These are phyloP conservation scores for Idris sp. DNA, from an alignment of 1,140 invertebrate genomes.

Conservation along the genomic window DNA sequence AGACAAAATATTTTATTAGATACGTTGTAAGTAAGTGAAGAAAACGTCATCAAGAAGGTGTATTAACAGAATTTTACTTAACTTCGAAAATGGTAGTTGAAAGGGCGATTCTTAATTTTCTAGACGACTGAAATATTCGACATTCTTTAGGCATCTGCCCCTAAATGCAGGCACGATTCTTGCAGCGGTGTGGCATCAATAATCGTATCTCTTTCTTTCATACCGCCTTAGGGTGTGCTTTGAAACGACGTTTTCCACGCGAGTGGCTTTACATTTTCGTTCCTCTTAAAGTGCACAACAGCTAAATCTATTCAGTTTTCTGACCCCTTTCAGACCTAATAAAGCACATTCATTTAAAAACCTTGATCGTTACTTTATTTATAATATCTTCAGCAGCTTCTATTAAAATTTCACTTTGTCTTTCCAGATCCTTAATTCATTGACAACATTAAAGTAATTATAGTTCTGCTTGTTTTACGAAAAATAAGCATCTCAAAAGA, in stretches of 20 bases:
- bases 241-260: conserved; percentile 53
- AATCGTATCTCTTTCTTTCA: conserved; percentile 60
- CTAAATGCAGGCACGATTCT: conserved; percentile 50
- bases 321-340: conserved; percentile 34
- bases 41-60: too few species aligned
- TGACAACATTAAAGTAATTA: conserved; percentile 8
- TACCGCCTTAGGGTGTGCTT: conserved; percentile 20
- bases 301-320: conserved; percentile 46
- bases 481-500: conserved; percentile 12
- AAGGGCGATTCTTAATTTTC: conserved; percentile 40
- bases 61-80: too few species aligned
- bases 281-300: conserved; percentile 42
- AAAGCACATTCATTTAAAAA: conserved; percentile 28
- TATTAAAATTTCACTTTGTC: too few species aligned
- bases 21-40: too few species aligned
- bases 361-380: conserved; percentile 21
- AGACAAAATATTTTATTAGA: too few species aligned
- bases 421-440: background rate
- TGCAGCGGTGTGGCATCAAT: conserved; percentile 38
- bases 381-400: background rate
- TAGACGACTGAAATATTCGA: conserved; percentile 39
- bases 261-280: conserved; percentile 50
- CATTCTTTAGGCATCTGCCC: conserved; percentile 55
- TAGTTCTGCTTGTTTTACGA: conserved; percentile 1
- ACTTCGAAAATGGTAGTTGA: conserved; percentile 43